Conservation (phyloP, 2,888 invertebrate species). For the Caenorhabditis virilis region DNA sequence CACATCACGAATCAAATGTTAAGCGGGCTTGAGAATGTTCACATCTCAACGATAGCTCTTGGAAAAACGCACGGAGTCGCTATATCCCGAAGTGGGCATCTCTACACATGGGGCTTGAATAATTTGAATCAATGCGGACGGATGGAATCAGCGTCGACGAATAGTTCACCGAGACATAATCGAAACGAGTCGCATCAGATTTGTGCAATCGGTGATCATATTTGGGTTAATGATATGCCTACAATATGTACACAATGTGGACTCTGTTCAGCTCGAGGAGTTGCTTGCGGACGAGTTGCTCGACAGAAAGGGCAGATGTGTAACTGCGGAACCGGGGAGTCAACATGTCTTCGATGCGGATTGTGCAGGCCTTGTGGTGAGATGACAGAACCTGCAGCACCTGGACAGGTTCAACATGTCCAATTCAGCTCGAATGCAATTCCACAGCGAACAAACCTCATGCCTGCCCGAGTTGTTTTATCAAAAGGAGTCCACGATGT, state of each 20-base stretch:
- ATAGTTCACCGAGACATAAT: slow-evolving; percentile 36
- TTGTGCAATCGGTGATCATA: slow-evolving; percentile 41
- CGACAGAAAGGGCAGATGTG: slow-evolving; percentile 30
- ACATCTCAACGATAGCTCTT: slow-evolving; percentile 76
- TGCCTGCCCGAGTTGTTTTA: slow-evolving; percentile 43
- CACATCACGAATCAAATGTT: slow-evolving; percentile 46
- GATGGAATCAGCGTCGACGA: slow-evolving; percentile 18
- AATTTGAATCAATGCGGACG: slow-evolving; percentile 94
- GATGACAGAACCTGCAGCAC: slow-evolving; percentile 25
- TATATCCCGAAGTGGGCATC: slow-evolving; percentile 83
- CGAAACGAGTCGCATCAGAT: slow-evolving; percentile 14
- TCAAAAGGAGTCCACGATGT: slow-evolving; percentile 69
- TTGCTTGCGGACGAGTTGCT: slow-evolving; percentile 74
- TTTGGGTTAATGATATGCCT: slow-evolving; percentile 80
- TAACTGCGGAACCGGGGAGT: slow-evolving; percentile 54
- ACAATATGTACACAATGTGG: slow-evolving; percentile 88
- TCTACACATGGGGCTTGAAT: slow-evolving; percentile 94
- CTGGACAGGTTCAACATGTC: slow-evolving; percentile 32
- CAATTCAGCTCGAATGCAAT: slow-evolving; percentile 33
- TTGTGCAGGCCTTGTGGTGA: slow-evolving; percentile 86
- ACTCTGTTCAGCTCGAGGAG: slow-evolving; percentile 90
- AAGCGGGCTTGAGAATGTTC: slow-evolving; percentile 31
- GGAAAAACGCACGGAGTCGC: slow-evolving; percentile 96
- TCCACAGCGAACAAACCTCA: slow-evolving; percentile 36
- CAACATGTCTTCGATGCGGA: slow-evolving; percentile 79